These are phyloP conservation scores for Anorthoa munda DNA, from an alignment of 2,888 invertebrate genomes.

Conservation along the genomic window DNA sequence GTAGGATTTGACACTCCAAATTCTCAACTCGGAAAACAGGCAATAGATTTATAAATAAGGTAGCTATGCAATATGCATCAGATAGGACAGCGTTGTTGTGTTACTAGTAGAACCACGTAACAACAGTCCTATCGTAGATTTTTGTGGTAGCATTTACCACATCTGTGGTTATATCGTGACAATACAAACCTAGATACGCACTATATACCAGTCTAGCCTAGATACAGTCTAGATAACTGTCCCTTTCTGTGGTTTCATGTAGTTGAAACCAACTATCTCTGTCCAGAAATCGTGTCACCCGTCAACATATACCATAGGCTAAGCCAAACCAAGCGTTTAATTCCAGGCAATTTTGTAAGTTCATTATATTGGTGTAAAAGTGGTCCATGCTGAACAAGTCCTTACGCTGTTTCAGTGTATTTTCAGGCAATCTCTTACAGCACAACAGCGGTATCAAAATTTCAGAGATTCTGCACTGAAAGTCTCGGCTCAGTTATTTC, in stretches of 20 bases:
- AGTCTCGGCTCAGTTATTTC: slow-evolving; percentile 61
- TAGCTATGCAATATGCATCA: too few relatives aligned
- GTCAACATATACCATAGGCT: too few relatives aligned
- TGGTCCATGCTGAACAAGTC: slow-evolving; percentile 5
- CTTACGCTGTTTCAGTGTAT: slow-evolving; percentile 40
- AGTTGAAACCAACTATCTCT: not conserved
- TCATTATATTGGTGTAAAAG: not conserved
- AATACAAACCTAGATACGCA: not conserved
- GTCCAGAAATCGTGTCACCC: not conserved
- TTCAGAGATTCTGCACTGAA: slow-evolving; percentile 61
- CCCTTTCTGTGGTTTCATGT: slow-evolving; percentile 11
- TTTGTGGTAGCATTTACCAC: not conserved
- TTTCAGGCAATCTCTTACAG: slow-evolving; percentile 63
- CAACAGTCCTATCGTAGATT: not conserved
- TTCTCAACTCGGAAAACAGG: too few relatives aligned
- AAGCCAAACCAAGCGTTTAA: not conserved
- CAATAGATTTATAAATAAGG: too few relatives aligned
- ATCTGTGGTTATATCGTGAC: not conserved
- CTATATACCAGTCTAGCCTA: too few relatives aligned
- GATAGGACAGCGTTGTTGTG: not conserved
- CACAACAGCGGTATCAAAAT: slow-evolving; percentile 62
- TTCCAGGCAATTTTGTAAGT: too few relatives aligned
- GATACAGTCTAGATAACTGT: not conserved
- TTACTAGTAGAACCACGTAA: not conserved
- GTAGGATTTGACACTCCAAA: too few relatives aligned